Evolutionary conservation across 2,113 vertebrate species (phyloP).

Genomic region (Choloepus hoffmanni): DNA sequence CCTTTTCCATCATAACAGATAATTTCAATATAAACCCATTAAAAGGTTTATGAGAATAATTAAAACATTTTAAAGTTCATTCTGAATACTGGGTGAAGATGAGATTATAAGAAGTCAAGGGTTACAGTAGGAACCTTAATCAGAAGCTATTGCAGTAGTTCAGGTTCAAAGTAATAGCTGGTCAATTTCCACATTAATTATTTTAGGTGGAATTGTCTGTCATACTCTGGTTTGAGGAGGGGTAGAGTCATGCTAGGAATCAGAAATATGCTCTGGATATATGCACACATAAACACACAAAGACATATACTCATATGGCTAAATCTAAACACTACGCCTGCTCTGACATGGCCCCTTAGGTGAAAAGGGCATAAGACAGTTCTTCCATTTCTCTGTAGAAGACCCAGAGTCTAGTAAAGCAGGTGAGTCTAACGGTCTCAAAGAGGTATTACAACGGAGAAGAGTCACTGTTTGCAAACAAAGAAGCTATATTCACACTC

Average conservation of each 20-base stretch:
- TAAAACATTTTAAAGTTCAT: background rate
- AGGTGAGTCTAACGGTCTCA: background rate
- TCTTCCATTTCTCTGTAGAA: slow-evolving; percentile 37
- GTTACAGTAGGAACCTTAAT: background rate
- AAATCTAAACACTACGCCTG: no score
- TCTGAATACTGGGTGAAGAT: background rate
- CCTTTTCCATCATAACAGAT: background rate
- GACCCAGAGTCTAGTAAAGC: background rate
- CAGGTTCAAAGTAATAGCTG: background rate
- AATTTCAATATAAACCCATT: background rate
- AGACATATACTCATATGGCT: background rate
- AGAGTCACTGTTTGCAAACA: no score
- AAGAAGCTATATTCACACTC: background rate
- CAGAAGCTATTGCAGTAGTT: background rate
- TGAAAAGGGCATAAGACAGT: background rate
- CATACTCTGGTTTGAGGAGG: background rate
- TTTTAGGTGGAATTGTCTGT: background rate
- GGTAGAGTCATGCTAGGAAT: background rate
- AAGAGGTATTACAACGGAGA: background rate
- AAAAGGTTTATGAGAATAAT: background rate
- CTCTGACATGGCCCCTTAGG: background rate
- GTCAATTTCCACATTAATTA: background rate
- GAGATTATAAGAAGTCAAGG: background rate
- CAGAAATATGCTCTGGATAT: background rate
- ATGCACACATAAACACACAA: background rate